A percentile compares a stretch with the other conserved stretches of the same genome.
Evolutionary conservation across 2,888 invertebrate genomes (phyloP).

Genomic region (Cataglyphis livida): DNA sequence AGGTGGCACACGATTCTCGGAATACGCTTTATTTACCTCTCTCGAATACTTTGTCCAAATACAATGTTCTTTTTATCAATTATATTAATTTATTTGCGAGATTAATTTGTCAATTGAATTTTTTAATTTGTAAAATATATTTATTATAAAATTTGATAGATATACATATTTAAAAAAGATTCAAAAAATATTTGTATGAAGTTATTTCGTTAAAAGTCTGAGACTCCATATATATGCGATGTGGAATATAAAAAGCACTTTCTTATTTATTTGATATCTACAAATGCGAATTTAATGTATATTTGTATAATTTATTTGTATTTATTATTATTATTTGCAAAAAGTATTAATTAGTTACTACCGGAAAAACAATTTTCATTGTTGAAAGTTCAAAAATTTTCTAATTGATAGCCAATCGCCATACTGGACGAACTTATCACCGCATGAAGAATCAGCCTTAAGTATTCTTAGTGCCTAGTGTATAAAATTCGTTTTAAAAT

Average conservation of each 20-base stretch:
- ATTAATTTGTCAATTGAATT: neutral
- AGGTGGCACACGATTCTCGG: slow-evolving; percentile 39
- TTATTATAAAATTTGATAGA: neutral
- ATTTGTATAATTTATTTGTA: neutral
- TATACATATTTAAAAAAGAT: neutral
- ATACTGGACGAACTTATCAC: neutral
- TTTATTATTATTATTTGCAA: neutral
- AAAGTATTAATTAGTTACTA: neutral
- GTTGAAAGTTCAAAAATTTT: neutral
- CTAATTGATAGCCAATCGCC: neutral
- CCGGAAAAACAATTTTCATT: neutral
- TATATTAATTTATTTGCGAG: neutral
- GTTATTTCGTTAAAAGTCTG: neutral
- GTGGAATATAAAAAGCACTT: neutral
- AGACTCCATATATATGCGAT: neutral
- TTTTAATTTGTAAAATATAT: neutral
- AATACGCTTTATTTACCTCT: slow-evolving; percentile 18
- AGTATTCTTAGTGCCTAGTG: neutral
- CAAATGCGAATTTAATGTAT: neutral
- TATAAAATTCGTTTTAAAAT: neutral
- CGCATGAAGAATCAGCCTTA: neutral
- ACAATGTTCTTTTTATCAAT: neutral
- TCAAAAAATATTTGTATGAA: neutral
- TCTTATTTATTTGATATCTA: neutral
- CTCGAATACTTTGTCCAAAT: neutral